Base-by-base conservation (phyloP, 2,113 vertebrate genomes). In the Noctilio leporinus region DNA sequence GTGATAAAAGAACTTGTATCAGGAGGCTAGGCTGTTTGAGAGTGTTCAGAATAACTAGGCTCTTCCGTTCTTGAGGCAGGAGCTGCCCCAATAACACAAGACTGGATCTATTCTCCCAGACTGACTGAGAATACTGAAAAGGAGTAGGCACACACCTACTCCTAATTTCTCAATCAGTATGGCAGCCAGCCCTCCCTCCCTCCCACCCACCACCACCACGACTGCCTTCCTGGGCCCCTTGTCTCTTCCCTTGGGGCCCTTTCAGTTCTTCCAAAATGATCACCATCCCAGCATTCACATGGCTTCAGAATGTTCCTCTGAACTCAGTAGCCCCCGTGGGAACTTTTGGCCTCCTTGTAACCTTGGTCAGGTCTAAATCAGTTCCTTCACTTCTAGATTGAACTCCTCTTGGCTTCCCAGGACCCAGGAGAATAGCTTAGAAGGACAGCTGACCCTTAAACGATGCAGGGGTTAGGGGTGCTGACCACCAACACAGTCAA, bases 241-340 rank as follows among this genome's bases (percentile, higher is more conserved):
- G 7, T 59, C 38, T 35, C 14, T 57, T 51, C 91, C 76, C 38
- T n/a, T 47, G 40, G 26, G 49, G 70, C 10, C 69, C 80, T 89
- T 86, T 80, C 85, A 40, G 65, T 84, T 95, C 95, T 88, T 91
- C 73, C 84, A 47, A 64, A 91, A 72, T 24, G 64, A 62, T 69
- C 64, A 45, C 0, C 9, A 64, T 67, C 40, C 22, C 17, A 3
- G 10, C 4, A 80, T 3, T 30, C 70, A 30, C 22, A 8, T 22
- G 51, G 67, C 59, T 83, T 82, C 40, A 64, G 80, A 83, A 64
- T 38, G 33, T 64, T 62, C 59, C 69, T 40, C 43, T 89, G 92
- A 94, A 88, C 43, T 62, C 82, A 38, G 10, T 43, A 78, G 51
- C 62, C 73, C 22, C 24, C 11, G 1, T n/a, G 55, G 69, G 78